Percentiles rank a stretch among this genome's conserved stretches.
phyloP scores from a whole-genome alignment of 64 coral and sea anemone species.

The Actinia tenebrosa region DNA sequence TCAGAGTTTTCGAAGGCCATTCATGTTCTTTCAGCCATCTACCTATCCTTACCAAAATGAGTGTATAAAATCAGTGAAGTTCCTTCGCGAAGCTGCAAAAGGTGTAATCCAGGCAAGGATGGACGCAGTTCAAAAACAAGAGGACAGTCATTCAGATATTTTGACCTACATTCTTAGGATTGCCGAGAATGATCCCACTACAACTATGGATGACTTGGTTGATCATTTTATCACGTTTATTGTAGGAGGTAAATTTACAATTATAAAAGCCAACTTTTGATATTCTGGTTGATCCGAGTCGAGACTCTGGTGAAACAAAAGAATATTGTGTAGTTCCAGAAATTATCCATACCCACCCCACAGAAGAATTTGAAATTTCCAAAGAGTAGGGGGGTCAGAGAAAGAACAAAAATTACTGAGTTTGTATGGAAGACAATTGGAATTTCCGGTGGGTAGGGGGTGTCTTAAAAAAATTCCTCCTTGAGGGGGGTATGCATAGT shows the following conservation, averaged over 20 bases:
- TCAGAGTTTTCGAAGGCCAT: conserved; percentile 70
- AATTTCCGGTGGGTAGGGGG: no score
- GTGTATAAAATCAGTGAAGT: conserved; percentile 50
- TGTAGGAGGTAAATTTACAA: conserved; percentile 49
- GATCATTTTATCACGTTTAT: conserved; percentile 77
- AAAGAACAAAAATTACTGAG: no score
- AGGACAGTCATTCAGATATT: conserved; percentile 40
- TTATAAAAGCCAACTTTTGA: neutral
- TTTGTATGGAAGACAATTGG: no score
- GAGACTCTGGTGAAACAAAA: no score
- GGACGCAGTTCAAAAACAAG: conserved; percentile 21
- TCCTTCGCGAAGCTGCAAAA: conserved; percentile 46
- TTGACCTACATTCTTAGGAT: conserved; percentile 36
- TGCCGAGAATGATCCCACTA: conserved; percentile 27
- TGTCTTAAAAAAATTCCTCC: no score
- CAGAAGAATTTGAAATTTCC: no score
- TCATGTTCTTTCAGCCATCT: conserved; percentile 52
- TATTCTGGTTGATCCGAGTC: no score
- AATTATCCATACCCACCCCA: no score
- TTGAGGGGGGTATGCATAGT: no score
- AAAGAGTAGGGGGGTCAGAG: no score
- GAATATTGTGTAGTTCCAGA: no score
- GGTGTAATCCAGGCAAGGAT: conserved; percentile 50
- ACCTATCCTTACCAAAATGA: conserved; percentile 57
- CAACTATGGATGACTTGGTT: conserved; percentile 63